Evolutionary conservation across 2,888 invertebrate genomes (phyloP).

Genomic region (Dioctria rufipes): DNA sequence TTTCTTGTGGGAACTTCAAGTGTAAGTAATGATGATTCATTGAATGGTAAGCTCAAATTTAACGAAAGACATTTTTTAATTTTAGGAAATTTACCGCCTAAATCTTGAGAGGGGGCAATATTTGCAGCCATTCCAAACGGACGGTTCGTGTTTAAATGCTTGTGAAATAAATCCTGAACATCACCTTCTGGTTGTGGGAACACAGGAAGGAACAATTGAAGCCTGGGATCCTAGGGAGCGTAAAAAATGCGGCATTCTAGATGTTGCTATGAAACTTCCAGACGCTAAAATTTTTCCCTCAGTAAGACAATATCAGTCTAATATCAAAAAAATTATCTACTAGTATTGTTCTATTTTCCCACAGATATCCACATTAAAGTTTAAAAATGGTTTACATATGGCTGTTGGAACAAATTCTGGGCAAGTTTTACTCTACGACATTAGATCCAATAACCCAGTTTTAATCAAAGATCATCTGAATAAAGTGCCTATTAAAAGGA

Average conservation of each 20-base stretch:
- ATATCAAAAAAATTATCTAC: not conserved
- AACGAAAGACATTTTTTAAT: not conserved
- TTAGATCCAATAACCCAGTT: slow-evolving; percentile 91
- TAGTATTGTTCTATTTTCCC: not conserved
- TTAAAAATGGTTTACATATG: slow-evolving; percentile 81
- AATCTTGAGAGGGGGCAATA: slow-evolving; percentile 97
- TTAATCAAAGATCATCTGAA: slow-evolving; percentile 96
- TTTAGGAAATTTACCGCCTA: slow-evolving; percentile 92
- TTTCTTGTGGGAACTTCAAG: slow-evolving; percentile 90
- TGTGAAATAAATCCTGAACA: slow-evolving; percentile 91
- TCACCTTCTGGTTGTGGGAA: slow-evolving; percentile 88
- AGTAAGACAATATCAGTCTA: slow-evolving; percentile 54
- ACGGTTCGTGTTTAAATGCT: slow-evolving; percentile 84
- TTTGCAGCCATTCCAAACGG: slow-evolving; percentile 85
- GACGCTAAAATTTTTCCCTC: slow-evolving; percentile 72
- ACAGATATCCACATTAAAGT: slow-evolving; percentile 83
- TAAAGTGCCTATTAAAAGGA: slow-evolving; percentile 88
- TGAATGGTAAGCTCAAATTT: not conserved
- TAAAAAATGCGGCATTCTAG: slow-evolving; percentile 83
- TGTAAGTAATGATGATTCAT: slow-evolving; percentile 72
- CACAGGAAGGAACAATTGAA: slow-evolving; percentile 92
- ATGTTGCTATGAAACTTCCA: slow-evolving; percentile 82
- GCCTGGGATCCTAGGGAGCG: slow-evolving; percentile 96
- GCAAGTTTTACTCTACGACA: slow-evolving; percentile 94
- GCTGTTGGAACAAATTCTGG: slow-evolving; percentile 96